These are phyloP conservation scores for Adineta ricciae DNA, from an alignment of 2,888 invertebrate species.

Conservation along the genomic window DNA sequence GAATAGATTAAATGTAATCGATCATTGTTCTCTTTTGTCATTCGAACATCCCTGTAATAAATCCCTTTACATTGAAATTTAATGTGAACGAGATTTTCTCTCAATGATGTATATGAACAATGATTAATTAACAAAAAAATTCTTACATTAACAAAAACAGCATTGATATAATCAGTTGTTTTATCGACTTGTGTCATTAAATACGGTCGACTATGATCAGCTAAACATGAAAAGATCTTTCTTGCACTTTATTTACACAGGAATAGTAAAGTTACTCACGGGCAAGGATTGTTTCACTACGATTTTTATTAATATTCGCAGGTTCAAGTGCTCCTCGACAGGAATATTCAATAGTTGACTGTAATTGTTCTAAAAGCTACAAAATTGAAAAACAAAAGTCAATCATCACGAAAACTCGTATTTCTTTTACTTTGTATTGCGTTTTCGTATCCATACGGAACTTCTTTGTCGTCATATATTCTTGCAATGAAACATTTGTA, in stretches of 20 bases:
- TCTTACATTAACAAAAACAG: slow-evolving; percentile 38
- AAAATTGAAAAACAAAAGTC: background rate
- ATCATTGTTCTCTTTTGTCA: too few relatives aligned
- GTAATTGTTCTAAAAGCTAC: slow-evolving; percentile 18
- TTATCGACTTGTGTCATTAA: slow-evolving; percentile 37
- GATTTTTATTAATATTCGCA: background rate
- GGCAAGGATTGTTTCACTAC: background rate
- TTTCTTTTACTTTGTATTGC: background rate
- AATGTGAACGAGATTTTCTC: too few relatives aligned
- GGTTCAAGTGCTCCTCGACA: background rate
- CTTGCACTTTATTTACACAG: too few relatives aligned
- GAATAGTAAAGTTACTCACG: background rate
- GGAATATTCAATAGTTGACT: background rate
- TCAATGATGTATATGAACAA: too few relatives aligned
- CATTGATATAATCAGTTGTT: slow-evolving; percentile 38
- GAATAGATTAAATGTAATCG: too few relatives aligned
- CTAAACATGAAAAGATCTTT: slow-evolving; percentile 2
- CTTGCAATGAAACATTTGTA: background rate
- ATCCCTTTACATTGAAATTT: too few relatives aligned
- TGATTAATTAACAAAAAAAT: background rate
- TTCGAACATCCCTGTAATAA: too few relatives aligned
- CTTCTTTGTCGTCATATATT: background rate
- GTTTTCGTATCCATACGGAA: background rate
- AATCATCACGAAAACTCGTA: too few relatives aligned
- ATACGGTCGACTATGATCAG: slow-evolving; percentile 37